phyloP scores from a whole-genome alignment of 2,888 invertebrate species.

The Colletes collaris region DNA sequence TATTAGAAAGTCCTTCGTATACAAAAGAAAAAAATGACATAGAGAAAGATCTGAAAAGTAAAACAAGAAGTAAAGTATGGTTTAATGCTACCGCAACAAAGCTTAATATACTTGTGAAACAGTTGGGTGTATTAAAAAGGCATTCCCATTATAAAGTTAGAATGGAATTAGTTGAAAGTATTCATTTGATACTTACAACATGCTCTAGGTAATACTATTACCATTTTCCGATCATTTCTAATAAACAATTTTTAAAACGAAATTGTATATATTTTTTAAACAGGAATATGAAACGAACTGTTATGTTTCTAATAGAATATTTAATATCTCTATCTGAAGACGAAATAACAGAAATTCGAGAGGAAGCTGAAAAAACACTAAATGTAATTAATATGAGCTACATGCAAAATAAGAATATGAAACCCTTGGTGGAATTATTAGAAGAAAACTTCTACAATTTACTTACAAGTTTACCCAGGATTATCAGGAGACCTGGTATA shows the following conservation, averaged over 20 bases:
- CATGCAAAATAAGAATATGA: conserved; percentile 75
- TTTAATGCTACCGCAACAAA: conserved; percentile 85
- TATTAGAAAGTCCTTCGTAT: conserved; percentile 61
- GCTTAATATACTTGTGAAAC: conserved; percentile 83
- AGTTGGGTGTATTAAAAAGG: conserved; percentile 84
- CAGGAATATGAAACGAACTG: conserved; percentile 87
- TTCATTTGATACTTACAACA: conserved; percentile 85
- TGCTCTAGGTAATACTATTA: conserved; percentile 84
- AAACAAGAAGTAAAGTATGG: conserved; percentile 85
- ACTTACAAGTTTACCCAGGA: conserved; percentile 87
- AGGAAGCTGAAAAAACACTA: conserved; percentile 79
- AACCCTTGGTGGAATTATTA: conserved; percentile 84
- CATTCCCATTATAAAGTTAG: conserved; percentile 87
- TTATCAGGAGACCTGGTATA: conserved; percentile 84
- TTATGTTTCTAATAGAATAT: conserved; percentile 87
- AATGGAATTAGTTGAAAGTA: conserved; percentile 86
- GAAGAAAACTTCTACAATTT: conserved; percentile 86
- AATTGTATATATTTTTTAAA: conserved; percentile 20
- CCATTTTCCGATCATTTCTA: conserved; percentile 39
- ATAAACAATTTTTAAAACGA: conserved; percentile 28
- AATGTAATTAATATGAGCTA: conserved; percentile 83
- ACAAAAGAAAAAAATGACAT: conserved; percentile 76
- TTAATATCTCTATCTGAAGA: conserved; percentile 89
- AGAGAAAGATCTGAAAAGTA: conserved; percentile 80
- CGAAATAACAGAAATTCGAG: conserved; percentile 84